Base-by-base conservation (phyloP, 2,797 vertebrate genomes). In the Smutsia gigantea region DNA sequence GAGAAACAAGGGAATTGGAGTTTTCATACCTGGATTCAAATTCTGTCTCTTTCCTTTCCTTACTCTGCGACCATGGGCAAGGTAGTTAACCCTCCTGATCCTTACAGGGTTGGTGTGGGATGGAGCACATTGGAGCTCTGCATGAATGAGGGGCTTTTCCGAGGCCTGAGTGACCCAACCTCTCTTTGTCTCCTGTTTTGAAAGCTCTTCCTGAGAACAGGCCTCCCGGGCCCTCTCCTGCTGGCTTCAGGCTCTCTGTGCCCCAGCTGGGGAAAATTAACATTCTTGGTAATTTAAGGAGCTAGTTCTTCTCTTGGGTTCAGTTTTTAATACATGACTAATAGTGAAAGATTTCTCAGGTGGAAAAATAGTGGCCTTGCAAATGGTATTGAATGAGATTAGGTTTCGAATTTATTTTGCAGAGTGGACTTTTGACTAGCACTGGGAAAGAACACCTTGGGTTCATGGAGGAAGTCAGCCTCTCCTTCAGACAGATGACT, bases 191-290 rank as follows among this genome's bases (percentile, higher is more conserved):
- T 21, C 7, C 29, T 0, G 15, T 81, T 96, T 90, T 94, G 72
- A 97, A 86, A 89, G 55, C 15, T 68, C 82, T 88, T 95, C 42
- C 87, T 71, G 51, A 93, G 87, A 46, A 5, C 12, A 46, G 31
- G 37, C 63, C 68, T 29, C 25, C 9, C 4, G 74, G n/a, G 85
- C 14, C 51, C 53, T 49, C 39, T 90, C 91, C 46, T 85, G 27
- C 8, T 2, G 10, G 39, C 25, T 4, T 19, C 3, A 49, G 66
- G 1, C 1, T 66, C 27, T 90, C 2, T 5, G 42, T 57, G 82
- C 34, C 31, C 64, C 25, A 53, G 29, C 55, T 92, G n/a, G 17
- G 72, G 39, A 49, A 85, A 75, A 31, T 37, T 51, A 71, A 57
- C 64, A 7, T 87, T 90, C 55, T 82, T 10, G 4, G 53, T 94